Evolutionary conservation across 2,888 invertebrate species (phyloP).

Genomic region (Mycalesis mineus): DNA sequence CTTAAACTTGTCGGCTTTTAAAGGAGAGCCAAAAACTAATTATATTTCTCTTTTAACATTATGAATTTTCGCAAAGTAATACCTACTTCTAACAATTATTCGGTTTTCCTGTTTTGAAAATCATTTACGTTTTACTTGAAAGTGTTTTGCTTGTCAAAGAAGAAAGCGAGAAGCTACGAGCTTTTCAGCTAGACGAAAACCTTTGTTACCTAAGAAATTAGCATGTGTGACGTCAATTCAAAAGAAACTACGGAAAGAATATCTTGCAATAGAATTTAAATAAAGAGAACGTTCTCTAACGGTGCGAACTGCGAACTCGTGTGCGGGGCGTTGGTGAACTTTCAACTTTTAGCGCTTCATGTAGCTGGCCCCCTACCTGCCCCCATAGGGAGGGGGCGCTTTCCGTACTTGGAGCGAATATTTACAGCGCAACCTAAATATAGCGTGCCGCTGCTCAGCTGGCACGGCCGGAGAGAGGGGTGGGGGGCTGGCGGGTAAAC

Average conservation of each 20-base stretch:
- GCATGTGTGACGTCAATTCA: slow-evolving; percentile 31
- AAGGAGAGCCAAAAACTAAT: too few relatives aligned
- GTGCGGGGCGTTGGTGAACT: slow-evolving; percentile 72
- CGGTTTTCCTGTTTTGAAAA: too few relatives aligned
- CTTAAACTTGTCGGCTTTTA: too few relatives aligned
- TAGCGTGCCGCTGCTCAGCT: slow-evolving; percentile 76
- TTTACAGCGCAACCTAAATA: slow-evolving; percentile 79
- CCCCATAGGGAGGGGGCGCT: slow-evolving; percentile 39
- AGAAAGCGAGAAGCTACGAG: too few relatives aligned
- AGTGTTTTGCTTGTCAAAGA: too few relatives aligned
- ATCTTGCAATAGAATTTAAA: slow-evolving; percentile 79
- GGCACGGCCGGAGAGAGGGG: slow-evolving; percentile 50
- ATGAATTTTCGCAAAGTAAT: too few relatives aligned
- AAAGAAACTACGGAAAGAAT: slow-evolving; percentile 68
- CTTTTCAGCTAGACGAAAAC: too few relatives aligned
- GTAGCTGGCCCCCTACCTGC: slow-evolving; percentile 45
- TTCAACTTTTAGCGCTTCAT: slow-evolving; percentile 74
- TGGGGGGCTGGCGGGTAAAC: slow-evolving; percentile 64
- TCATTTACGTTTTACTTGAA: slow-evolving; percentile 16
- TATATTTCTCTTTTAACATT: too few relatives aligned
- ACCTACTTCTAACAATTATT: too few relatives aligned
- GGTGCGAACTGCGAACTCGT: slow-evolving; percentile 53
- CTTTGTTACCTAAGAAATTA: neutral
- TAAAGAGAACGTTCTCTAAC: slow-evolving; percentile 72
- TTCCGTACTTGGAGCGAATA: slow-evolving; percentile 76